Base-by-base conservation (phyloP, 1,140 invertebrate genomes). In the Lamellibrachia luymesi region DNA sequence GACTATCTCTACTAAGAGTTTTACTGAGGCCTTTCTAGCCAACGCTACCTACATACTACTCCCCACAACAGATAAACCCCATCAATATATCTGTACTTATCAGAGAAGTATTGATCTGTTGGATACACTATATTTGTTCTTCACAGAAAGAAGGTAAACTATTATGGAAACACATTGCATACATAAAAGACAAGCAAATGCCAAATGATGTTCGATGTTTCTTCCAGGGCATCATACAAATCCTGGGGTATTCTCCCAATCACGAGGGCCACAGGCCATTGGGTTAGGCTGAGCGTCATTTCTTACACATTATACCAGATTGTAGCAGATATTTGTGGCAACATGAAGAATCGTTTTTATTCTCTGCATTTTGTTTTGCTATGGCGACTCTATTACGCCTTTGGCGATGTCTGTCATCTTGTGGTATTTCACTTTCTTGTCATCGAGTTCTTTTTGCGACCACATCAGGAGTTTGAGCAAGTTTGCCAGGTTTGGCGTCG, bases 361-460 rank as follows among this genome's bases (percentile, higher is more conserved):
- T 22, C 7, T 80, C 64, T 80, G 64, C 64, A 80, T 8, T 80
- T 2, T 17, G 13, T 22, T 80, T 22, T 80, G 64, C 17, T 80
- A 80, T 17, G 64, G 64, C 13, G 64, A 80, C 64, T 80, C 95
- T 22, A 95, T 94, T 25, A 92, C 93, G 93, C 95, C 95, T 52
- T 93, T 94, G 38, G 98, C 98, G 38, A 99, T 96, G 95, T 99
- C 98, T 25, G 97, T 98, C 98, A 99, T 98, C 96, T 98, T 98
- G 2, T 98, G 98, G 96, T 98, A 99, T 96, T 98, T 98, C 25
- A 97, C 97, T 96, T 98, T 98, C 95, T 98, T 98, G 95, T 98
- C 99, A 95, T 99, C 98, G 2, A 99, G 96, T 96, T 99, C 98
- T 94, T 98, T 98, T 96, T 99, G 99, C 1, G 98, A 98, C 99